Percentiles rank a stretch among this genome's conserved stretches.
Evolutionary conservation across 2,888 invertebrate genomes (phyloP).

Genomic region (Idaea dimidiata): DNA sequence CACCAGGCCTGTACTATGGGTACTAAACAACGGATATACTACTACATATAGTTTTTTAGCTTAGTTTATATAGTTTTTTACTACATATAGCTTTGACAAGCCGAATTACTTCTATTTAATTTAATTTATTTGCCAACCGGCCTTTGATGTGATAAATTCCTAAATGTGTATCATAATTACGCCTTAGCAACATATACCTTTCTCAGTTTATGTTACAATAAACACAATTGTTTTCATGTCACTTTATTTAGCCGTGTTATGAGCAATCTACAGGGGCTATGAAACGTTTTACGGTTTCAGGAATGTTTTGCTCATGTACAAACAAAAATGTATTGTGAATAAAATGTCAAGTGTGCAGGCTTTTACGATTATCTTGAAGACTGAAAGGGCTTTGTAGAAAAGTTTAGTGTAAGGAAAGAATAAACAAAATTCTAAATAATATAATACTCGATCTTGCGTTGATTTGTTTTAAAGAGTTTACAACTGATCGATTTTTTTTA

Average conservation of each 20-base stretch:
- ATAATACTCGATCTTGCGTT: too few species aligned
- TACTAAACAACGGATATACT: too few species aligned
- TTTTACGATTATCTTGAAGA: neutral
- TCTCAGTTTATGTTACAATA: slow-evolving; percentile 7
- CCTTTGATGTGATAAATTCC: too few species aligned
- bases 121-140: too few species aligned
- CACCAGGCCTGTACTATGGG: too few species aligned
- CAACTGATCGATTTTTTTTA: too few species aligned
- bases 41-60: too few species aligned
- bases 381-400: neutral
- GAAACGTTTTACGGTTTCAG: slow-evolving; percentile 19
- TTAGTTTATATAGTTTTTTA: too few species aligned
- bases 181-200: neutral
- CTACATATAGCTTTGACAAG: too few species aligned
- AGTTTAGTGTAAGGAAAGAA: neutral
- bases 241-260: slow-evolving; percentile 22
- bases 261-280: slow-evolving; percentile 12
- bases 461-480: too few species aligned
- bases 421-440: neutral
- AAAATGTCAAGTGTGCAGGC: slow-evolving; percentile 2
- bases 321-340: slow-evolving; percentile 10
- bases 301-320: neutral
- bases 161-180: neutral
- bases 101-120: too few species aligned
- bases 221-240: slow-evolving; percentile 22